Percentiles rank a stretch among this genome's conserved stretches.
Evolutionary conservation across 2,888 invertebrate species (phyloP).

Genomic region (Nephrotoma appendiculata): DNA sequence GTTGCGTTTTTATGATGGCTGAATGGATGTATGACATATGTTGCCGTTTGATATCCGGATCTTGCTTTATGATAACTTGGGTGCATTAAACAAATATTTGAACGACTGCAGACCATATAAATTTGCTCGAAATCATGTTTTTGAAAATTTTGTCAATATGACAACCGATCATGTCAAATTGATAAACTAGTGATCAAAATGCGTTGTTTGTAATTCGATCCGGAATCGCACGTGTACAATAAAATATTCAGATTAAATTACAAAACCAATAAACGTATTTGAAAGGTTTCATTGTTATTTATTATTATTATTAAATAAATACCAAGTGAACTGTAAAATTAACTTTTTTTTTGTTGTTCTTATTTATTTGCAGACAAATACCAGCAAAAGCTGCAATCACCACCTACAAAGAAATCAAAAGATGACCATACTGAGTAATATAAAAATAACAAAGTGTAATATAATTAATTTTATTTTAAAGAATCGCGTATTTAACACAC

Average conservation of each 20-base stretch:
- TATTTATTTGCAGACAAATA: neutral
- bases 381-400: neutral
- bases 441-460: neutral
- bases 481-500: neutral
- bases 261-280: neutral
- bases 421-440: neutral
- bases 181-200: neutral
- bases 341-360: neutral
- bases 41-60: neutral
- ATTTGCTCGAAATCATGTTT: neutral
- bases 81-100: too few species aligned
- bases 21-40: neutral
- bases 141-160: neutral
- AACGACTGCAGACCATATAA: neutral
- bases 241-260: neutral
- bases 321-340: neutral
- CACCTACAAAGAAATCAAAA: conserved; percentile 1
- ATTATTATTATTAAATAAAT: neutral
- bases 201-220: neutral
- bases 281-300: neutral
- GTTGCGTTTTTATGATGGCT: neutral
- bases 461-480: neutral
- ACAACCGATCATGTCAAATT: neutral
- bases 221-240: neutral
- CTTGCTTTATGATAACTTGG: neutral